Percentiles rank a stretch among this genome's conserved stretches.
Evolutionary conservation across 2,113 vertebrate species (phyloP).

Genomic region (Larimichthys crocea): DNA sequence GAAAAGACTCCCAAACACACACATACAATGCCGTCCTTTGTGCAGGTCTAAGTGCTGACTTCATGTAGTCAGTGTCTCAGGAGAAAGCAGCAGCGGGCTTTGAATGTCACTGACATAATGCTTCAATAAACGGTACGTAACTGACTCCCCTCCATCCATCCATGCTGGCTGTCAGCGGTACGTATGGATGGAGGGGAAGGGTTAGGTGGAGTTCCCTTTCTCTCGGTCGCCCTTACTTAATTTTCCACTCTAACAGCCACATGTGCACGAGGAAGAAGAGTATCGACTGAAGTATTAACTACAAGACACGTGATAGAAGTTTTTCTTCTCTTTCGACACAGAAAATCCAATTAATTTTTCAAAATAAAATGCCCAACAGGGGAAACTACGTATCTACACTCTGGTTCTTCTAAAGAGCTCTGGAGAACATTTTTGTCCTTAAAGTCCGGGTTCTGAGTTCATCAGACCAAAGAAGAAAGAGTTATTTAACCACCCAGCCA

Average conservation of each 20-base stretch:
- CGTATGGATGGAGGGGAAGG: background rate
- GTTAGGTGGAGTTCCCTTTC: background rate
- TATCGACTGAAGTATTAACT: background rate
- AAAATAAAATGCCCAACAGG: too few species aligned
- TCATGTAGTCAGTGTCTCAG: conserved; percentile 38
- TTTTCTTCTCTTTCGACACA: too few species aligned
- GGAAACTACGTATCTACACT: too few species aligned
- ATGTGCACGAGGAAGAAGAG: too few species aligned
- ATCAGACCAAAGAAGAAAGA: too few species aligned
- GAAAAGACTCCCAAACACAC: background rate
- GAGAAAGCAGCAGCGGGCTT: conserved; percentile 22
- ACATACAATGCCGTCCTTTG: conserved; percentile 55
- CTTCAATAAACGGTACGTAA: conserved; percentile 53
- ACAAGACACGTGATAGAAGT: too few species aligned
- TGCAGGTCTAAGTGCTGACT: conserved; percentile 34
- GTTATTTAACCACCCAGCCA: too few species aligned
- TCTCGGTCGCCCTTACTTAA: background rate
- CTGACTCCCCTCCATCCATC: conserved; percentile 14
- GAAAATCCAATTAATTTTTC: too few species aligned
- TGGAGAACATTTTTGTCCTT: too few species aligned
- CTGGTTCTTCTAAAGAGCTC: too few species aligned
- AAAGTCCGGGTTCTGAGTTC: too few species aligned
- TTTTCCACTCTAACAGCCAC: background rate
- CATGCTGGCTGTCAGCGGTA: conserved; percentile 11
- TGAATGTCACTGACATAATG: conserved; percentile 52